Base-by-base conservation (phyloP, 1,140 invertebrate species). In the Drosophila erecta region DNA sequence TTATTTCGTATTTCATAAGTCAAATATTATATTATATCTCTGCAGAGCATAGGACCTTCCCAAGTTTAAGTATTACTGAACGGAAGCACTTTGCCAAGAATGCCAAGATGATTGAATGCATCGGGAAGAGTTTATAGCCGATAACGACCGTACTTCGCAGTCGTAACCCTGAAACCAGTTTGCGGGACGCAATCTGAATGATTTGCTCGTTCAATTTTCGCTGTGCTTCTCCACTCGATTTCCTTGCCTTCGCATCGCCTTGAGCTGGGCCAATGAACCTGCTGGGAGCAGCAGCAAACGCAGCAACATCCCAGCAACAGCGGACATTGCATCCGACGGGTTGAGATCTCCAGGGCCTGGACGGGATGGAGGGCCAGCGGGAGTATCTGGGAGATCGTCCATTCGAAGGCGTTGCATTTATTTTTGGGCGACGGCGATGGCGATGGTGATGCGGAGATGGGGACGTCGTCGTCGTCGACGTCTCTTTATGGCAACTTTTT, bases 401-500 rank as follows among this genome's bases (percentile, higher is more conserved):
- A 38, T 72, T 65, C 71, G 54, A 40, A 44, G 56, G 81, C 51
- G 67, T 71, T 87, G 84, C 84, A 87, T 87, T 87, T 87, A 87
- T 87, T 87, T 85, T 87, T 87, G 83, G 84, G 83, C 83, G 78
- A 81, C 79, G 81, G 57, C 70, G 51, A 56, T 30, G 56, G 20
- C 44, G 47, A 40, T 47, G 58, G 5, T 37, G 54, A 79, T 53
- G 66, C 64, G 76, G 56, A 56, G 51, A 51, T 74, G 54, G 40
- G 64, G 43, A 65, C 60, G 50, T 14, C 37, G 37, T 12, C 11
- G 35, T 35, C 57, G 67, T 35, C 57, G 67, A 57, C 65, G 85
- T 87, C 75, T 87, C 66, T 86, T 83, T 86, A 87, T 83, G 83
- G 83, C 75, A 79, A 86, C 70, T 86, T 86, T 75, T 86, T 86